Evolutionary conservation across 2,888 invertebrate species (phyloP).

Genomic region (Lasioglossum malachurum): DNA sequence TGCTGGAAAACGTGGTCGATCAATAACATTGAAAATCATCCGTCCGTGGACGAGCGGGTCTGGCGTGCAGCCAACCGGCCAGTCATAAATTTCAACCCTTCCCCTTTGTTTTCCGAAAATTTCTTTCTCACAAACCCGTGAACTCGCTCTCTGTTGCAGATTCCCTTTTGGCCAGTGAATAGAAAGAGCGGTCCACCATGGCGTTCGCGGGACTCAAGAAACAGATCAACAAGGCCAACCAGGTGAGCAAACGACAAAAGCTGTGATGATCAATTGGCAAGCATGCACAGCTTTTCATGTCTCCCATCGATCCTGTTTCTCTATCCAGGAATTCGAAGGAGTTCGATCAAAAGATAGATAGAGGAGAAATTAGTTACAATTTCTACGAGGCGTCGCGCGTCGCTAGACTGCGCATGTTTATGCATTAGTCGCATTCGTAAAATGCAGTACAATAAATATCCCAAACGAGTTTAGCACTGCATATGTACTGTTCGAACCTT

Average conservation of each 20-base stretch:
- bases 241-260: constrained; percentile 88
- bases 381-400: neutral
- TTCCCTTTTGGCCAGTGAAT: constrained; percentile 4
- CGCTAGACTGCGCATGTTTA: neutral
- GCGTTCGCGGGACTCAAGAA: constrained; percentile 99
- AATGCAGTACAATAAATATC: constrained; percentile 2
- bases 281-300: neutral
- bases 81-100: constrained; percentile 52
- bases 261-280: neutral
- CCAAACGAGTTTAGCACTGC: neutral
- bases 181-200: constrained; percentile 87
- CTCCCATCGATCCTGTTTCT: neutral
- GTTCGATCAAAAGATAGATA: neutral
- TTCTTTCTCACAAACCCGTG: neutral
- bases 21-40: constrained; percentile 74
- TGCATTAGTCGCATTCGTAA: neutral
- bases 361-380: neutral
- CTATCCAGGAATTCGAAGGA: neutral
- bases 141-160: constrained; percentile 53
- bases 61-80: constrained; percentile 62
- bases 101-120: constrained; percentile 32
- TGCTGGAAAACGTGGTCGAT: constrained; percentile 65
- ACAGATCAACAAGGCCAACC: constrained; percentile 99
- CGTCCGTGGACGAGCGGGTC: constrained; percentile 51
- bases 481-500: neutral